Conservation (phyloP, 2,797 vertebrate species). For the Florisuga fusca region DNA sequence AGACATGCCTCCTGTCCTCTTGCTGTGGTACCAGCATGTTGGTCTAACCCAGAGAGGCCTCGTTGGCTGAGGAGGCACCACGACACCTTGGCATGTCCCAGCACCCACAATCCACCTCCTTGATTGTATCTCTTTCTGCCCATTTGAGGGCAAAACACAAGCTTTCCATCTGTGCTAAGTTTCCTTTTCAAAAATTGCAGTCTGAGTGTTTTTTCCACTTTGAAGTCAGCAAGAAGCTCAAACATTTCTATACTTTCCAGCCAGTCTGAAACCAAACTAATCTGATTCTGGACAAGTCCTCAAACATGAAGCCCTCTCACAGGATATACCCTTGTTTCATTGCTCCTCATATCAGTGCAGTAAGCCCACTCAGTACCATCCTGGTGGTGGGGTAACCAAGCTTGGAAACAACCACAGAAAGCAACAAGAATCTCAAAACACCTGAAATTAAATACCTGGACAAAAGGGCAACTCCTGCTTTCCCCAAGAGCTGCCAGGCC, state of each 20-base stretch:
- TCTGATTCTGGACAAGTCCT: neutral
- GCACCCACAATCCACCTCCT: neutral
- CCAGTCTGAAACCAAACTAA: neutral
- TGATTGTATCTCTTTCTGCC: neutral
- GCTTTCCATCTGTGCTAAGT: neutral
- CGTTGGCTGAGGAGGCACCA: neutral
- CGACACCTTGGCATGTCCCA: neutral
- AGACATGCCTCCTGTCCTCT: neutral
- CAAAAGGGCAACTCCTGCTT: conserved; percentile 87
- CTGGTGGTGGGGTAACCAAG: fast-evolving
- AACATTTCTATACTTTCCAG: neutral
- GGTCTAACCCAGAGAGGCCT: neutral
- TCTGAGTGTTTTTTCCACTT: neutral
- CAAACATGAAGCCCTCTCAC: neutral
- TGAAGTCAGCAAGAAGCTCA: neutral
- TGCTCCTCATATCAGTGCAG: neutral
- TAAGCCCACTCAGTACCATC: neutral
- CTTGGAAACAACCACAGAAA: neutral
- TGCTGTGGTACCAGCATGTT: neutral
- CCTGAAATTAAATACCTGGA: conserved; percentile 80
- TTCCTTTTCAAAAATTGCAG: neutral
- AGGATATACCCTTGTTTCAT: neutral
- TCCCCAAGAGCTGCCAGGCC: conserved; percentile 89
- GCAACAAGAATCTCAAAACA: neutral
- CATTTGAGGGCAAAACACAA: neutral